Base-by-base conservation (phyloP, 2,888 invertebrate genomes). In the Rhyacophila evoluta region DNA sequence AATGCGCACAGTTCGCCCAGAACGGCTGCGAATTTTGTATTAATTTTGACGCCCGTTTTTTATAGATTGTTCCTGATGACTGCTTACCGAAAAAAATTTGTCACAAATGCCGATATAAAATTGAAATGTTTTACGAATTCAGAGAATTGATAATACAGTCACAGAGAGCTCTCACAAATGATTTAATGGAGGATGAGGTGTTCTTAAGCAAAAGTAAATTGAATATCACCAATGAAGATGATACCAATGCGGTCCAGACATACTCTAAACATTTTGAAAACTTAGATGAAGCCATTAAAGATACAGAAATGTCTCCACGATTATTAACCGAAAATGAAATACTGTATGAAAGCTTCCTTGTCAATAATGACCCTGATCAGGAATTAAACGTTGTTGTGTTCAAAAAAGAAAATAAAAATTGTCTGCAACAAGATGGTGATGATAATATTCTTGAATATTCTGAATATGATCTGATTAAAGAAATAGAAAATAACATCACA, bases 31-130 rank as follows among this genome's bases (percentile, higher is more conserved):
- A n/a, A n/a, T n/a, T n/a, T n/a, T n/a, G n/a, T n/a, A n/a, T n/a
- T n/a, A n/a, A n/a, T n/a, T n/a, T n/a, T n/a, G n/a, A n/a, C n/a
- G n/a, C n/a, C n/a, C 29, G 2, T 33, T 2, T n/a, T 39, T 79
- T 81, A 73, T 29, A 82, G 82, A 38, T 82, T 11, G 36, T 69
- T 27, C 74, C 76, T 0, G 41, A 77, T 37, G 81, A 77, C 4
- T 33, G 77, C 72, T 73, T 81, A 3, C 83, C 83, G 12, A 29
- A 8, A 4, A 82, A 80, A 72, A 78, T 81, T 37, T 83, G 82
- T 41, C 81, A 82, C 41, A 72, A 74, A 38, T 83, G 82, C 68
- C 78, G 79, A 6, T 82, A 77, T 69, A 82, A 78, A 76, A 80
- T 83, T 6, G 81, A 81, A 74, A 28, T 75, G 6, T 82, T 77